A percentile compares a stretch with the other conserved stretches of the same genome.
Conservation (phyloP, 2,888 invertebrate species). For the Chelonus formosanus region DNA sequence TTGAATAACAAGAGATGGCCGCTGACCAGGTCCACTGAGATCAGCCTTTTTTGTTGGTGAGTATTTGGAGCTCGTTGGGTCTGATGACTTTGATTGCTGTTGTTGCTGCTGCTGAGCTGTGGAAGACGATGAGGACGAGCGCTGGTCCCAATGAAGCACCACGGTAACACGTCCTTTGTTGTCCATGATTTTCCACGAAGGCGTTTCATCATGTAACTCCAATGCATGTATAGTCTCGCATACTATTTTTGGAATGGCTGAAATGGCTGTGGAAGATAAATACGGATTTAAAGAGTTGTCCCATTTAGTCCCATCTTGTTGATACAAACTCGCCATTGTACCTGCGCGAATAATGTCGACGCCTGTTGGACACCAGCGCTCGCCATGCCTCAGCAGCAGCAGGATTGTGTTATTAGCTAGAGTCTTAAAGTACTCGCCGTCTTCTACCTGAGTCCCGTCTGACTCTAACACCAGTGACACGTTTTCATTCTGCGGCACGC, state of each 20-base stretch:
- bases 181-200: slow-evolving; percentile 99
- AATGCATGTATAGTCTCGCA: slow-evolving; percentile 96
- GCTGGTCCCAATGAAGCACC: slow-evolving; percentile 96
- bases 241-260: slow-evolving; percentile 95
- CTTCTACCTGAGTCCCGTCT: slow-evolving; percentile 96
- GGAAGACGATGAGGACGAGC: slow-evolving; percentile 66
- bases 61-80: slow-evolving; percentile 61
- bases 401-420: slow-evolving; percentile 91
- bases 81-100: slow-evolving; percentile 41
- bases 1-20: slow-evolving; percentile 79
- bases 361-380: slow-evolving; percentile 93
- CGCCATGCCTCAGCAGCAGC: slow-evolving; percentile 86
- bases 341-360: slow-evolving; percentile 95
- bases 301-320: background rate
- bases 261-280: slow-evolving; percentile 76
- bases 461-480: slow-evolving; percentile 91
- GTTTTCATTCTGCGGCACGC: slow-evolving; percentile 85
- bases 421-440: slow-evolving; percentile 95
- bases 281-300: slow-evolving; percentile 12
- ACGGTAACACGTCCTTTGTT: slow-evolving; percentile 96
- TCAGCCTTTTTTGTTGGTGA: slow-evolving; percentile 69
- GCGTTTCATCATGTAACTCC: slow-evolving; percentile 95
- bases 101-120: slow-evolving; percentile 47
- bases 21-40: slow-evolving; percentile 66
- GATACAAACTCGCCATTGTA: slow-evolving; percentile 58